Base-by-base conservation (phyloP, 2,113 vertebrate species). In the Falcunculus frontatus region DNA sequence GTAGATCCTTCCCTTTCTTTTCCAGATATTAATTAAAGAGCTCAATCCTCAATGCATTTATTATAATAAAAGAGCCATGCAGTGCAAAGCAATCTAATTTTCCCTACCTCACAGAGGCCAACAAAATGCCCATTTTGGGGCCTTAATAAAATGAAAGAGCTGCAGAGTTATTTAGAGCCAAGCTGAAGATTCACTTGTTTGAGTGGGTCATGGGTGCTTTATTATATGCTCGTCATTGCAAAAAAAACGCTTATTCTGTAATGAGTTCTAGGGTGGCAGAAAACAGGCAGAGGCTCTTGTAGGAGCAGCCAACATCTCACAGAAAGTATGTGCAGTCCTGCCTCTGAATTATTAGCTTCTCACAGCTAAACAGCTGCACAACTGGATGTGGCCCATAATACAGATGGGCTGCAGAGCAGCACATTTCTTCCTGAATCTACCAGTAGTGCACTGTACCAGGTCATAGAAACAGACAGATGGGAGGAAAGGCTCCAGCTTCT, bases 21-120 rank as follows among this genome's bases (percentile, higher is more conserved):
- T 74, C 50, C 56, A 86, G 75, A 84, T 95, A 96, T 77, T 97
- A 95, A 93, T 94, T 95, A 94, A 92, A 88, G 27, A 92, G n/a
- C 72, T 95, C 83, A 90, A 74, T 86, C 42, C 77, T 96, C 94
- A 63, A 42, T 67, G 60, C 42, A 74, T 92, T 95, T 95, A 78
- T 95, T 92, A 90, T 80, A 80, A 95, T 70, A 88, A 90, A 95
- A 94, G 50, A 93, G 39, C 50, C 74, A 67, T 4, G 15, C 39
- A 74, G 39, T 55, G 27, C 55, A 94, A 90, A 92, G 85, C 79
- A 93, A 84, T 90, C 86, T 95, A 65, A 93, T 90, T 89, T 95
- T 70, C 60, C 19, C 50, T 80, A 11, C 25, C 46, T 67, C 47
- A 42, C 56, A 70, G 79, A 92, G 79, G 83, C 64, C 68, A 84